Conservation (phyloP, 2,113 vertebrate species). For the Isichthys henryi region DNA sequence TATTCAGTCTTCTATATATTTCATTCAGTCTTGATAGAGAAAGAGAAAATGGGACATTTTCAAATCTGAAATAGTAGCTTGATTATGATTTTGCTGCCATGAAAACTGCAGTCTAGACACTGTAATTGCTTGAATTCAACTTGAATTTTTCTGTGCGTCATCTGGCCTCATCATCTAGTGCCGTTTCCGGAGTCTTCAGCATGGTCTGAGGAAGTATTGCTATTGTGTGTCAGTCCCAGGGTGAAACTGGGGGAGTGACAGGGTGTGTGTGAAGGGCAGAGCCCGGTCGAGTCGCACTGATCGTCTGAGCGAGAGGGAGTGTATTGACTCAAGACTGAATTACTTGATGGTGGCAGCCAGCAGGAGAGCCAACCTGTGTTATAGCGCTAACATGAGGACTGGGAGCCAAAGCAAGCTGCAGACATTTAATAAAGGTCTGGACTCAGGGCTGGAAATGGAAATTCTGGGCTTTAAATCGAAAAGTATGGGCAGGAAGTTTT, state of each 20-base stretch:
- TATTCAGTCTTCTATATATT: neutral
- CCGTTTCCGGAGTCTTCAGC: neutral
- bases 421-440: neutral
- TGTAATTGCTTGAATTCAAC: neutral
- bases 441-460: neutral
- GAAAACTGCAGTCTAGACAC: neutral
- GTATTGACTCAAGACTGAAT: neutral
- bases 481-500: neutral
- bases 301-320: neutral
- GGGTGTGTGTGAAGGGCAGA: neutral
- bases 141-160: neutral
- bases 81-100: neutral
- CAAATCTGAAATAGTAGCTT: neutral
- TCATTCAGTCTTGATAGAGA: neutral
- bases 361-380: neutral
- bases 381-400: neutral
- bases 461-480: constrained; percentile 10
- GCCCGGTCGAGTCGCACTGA: neutral
- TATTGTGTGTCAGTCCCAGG: neutral
- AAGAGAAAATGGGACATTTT: neutral
- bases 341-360: neutral
- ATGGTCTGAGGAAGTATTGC: neutral
- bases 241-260: neutral
- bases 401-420: neutral
- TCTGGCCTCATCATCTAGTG: neutral